These are phyloP conservation scores for Centroberyx gerrardi DNA, from an alignment of 2,797 vertebrate genomes.

Conservation along the genomic window DNA sequence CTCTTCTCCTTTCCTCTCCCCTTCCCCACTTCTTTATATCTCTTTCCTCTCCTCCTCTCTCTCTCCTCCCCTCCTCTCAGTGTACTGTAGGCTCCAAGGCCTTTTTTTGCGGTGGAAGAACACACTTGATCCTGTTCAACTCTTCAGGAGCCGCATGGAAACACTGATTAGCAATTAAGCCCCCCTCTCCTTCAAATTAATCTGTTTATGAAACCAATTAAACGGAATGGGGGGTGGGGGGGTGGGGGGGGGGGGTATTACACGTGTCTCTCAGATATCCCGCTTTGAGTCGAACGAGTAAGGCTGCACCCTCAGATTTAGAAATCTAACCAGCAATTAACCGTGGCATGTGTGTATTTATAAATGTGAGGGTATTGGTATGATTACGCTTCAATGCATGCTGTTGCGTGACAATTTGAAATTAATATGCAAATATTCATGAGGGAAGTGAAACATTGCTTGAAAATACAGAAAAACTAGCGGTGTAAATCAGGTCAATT, in stretches of 20 bases:
- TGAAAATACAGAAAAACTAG: conserved; percentile 48
- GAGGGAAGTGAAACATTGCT: conserved; percentile 45
- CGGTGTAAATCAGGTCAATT: conserved; percentile 76
- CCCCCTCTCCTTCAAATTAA: conserved; percentile 86
- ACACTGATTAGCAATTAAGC: conserved; percentile 88
- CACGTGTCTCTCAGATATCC: conserved; percentile 83
- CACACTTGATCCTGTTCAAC: conserved; percentile 86
- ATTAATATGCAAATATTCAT: conserved; percentile 80
- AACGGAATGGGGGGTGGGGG: conserved; percentile 64
- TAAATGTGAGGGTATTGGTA: conserved; percentile 68
- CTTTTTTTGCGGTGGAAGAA: conserved; percentile 79
- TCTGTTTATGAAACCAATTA: conserved; percentile 91
- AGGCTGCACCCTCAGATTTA: conserved; percentile 83
- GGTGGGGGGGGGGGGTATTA: conserved; percentile 60
- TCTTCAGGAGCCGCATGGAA: conserved; percentile 85
- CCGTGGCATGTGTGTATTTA: conserved; percentile 75
- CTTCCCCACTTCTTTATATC: conserved; percentile 26
- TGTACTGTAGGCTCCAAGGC: conserved; percentile 69
- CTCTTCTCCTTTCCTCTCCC: conserved; percentile 6
- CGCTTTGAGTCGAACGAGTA: conserved; percentile 81
- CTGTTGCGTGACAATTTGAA: conserved; percentile 74
- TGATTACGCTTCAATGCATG: conserved; percentile 79
- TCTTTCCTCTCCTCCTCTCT: not conserved
- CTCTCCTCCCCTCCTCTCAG: conserved; percentile 12
- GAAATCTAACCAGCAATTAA: conserved; percentile 84